Conservation (phyloP, 2,888 invertebrate species). For the Abrostola triplasia region DNA sequence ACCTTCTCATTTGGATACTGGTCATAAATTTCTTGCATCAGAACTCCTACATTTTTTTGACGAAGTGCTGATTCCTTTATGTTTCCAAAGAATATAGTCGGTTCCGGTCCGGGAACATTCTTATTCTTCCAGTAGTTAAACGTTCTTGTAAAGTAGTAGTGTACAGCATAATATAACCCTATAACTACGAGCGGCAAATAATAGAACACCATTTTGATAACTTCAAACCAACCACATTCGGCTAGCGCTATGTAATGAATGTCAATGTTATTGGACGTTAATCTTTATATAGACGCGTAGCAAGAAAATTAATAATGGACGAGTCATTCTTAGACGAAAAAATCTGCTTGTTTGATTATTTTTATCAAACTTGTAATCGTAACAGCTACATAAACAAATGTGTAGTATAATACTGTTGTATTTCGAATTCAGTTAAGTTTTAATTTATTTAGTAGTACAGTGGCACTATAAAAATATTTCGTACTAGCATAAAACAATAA, state of each 20-base stretch:
- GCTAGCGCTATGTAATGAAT: background rate
- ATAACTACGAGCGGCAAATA: slow-evolving; percentile 31
- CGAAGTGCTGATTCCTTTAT: slow-evolving; percentile 58
- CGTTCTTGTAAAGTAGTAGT: slow-evolving; percentile 65
- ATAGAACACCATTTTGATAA: slow-evolving; percentile 25
- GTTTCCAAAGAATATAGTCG: slow-evolving; percentile 67
- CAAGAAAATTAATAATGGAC: too few relatives aligned
- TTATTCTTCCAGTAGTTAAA: slow-evolving; percentile 70
- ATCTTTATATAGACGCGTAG: too few relatives aligned
- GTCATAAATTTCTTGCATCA: slow-evolving; percentile 63
- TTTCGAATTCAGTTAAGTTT: too few relatives aligned
- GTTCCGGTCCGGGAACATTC: slow-evolving; percentile 64
- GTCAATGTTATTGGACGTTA: background rate
- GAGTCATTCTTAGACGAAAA: too few relatives aligned
- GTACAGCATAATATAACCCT: slow-evolving; percentile 41
- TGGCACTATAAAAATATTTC: too few relatives aligned
- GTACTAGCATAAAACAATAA: too few relatives aligned
- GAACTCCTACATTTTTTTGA: slow-evolving; percentile 49
- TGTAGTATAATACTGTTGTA: too few relatives aligned
- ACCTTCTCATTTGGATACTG: slow-evolving; percentile 68
- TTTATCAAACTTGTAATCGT: too few relatives aligned
- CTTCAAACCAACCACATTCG: background rate
- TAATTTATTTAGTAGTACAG: too few relatives aligned
- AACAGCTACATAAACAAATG: too few relatives aligned
- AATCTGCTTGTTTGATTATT: too few relatives aligned